Evolutionary conservation across 2,113 vertebrate species (phyloP), one percentile per base, ranked within the genome.

Genomic region (Ictalurus furcatus): DNA sequence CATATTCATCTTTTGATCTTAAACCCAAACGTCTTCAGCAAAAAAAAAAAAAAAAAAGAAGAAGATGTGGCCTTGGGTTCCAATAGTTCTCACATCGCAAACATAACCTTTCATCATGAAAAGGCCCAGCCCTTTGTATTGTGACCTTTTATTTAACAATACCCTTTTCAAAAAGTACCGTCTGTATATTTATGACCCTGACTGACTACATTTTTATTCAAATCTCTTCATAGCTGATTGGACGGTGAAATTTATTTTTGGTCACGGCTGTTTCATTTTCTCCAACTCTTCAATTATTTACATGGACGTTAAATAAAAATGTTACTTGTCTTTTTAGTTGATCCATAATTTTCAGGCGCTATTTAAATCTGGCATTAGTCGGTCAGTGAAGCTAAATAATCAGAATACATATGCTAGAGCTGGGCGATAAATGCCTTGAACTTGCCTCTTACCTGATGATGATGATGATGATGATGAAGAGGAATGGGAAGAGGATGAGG

Each of bases 371-470:
- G 63, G 25, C 63, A 28, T 65, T 59, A 59, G 58, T 19, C 17
- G 0, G 58, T 59, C 14, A 59, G 58, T 59, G 59, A 61, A 23
- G 19, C 59, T 61, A 61, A 61, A 23, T 6, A 44, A 23, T 61
- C 59, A 61, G 23, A 61, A 61, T 61, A 8, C 59, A 8, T 23
- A 61, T 61, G 21, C 59, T 25, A 63, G 59, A 21, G 7, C 59
- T 63, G 59, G 7, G 21, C 11, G 59, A 63, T 25, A 63, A 1
- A 61, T 21, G 21, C 56, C 80, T 82, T 25, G 17, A 61, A 25
- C 11, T 58, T 37, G 11, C 11, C 9, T 5, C 19, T 93, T 91
- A 96, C 96, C 94, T 56, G 94, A 93, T n/a, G 93, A 84, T 61
- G 91, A 86, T 71, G 94, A 61, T n/a, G n/a, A n/a, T 2, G 58